phyloP scores from a whole-genome alignment of 2,888 invertebrate species.

The Drosophila anomelani region DNA sequence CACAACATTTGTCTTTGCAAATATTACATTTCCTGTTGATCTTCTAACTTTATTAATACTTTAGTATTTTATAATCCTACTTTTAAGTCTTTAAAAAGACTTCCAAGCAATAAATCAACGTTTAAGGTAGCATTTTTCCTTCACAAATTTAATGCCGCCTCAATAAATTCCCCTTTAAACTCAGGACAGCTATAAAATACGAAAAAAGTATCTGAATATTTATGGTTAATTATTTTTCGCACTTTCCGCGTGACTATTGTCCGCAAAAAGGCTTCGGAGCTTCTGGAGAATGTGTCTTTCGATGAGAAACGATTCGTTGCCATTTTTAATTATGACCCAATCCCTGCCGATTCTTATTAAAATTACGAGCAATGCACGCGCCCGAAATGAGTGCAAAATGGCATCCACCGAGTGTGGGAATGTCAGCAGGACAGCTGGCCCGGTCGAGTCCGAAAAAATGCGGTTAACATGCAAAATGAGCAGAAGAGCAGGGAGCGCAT shows the following conservation, averaged over 20 bases:
- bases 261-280: not conserved
- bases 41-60: not conserved
- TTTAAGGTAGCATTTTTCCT: not conserved
- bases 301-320: slow-evolving; percentile 35
- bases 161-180: not conserved
- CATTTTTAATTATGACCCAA: slow-evolving; percentile 70
- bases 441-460: slow-evolving; percentile 58
- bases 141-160: not conserved
- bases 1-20: not conserved
- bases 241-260: not conserved
- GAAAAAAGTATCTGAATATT: not conserved
- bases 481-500: slow-evolving; percentile 25
- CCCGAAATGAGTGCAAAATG: slow-evolving; percentile 10
- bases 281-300: slow-evolving; percentile 11
- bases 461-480: slow-evolving; percentile 55
- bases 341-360: slow-evolving; percentile 59
- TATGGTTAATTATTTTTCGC: not conserved
- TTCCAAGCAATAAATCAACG: not conserved
- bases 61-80: not conserved
- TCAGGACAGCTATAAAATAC: not conserved
- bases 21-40: not conserved
- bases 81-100: not conserved
- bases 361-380: slow-evolving; percentile 45
- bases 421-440: slow-evolving; percentile 44
- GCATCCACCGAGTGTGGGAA: slow-evolving; percentile 13